These are phyloP conservation scores for Eucera pruinosa DNA, from an alignment of 2,888 invertebrate genomes.

Conservation along the genomic window DNA sequence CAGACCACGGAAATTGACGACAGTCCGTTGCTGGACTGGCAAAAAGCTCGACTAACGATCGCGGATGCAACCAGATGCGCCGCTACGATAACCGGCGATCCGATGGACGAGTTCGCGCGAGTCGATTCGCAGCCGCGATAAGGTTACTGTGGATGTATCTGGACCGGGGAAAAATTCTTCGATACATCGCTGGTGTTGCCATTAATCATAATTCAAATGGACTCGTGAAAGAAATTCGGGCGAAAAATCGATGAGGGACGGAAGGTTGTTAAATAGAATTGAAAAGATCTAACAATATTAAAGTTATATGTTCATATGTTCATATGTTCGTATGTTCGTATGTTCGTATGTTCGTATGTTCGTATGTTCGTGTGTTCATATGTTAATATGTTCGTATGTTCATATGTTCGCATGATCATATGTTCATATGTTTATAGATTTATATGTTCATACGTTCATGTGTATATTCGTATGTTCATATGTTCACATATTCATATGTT, in stretches of 20 bases:
- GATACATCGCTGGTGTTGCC: conserved; percentile 24
- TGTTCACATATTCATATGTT: no score
- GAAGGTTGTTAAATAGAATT: no score
- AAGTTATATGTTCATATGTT: no score
- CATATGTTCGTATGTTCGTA: no score
- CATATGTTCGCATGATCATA: no score
- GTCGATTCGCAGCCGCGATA: conserved; percentile 35
- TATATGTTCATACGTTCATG: no score
- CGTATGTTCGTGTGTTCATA: no score
- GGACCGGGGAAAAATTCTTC: conserved; percentile 20
- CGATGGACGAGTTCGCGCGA: conserved; percentile 20
- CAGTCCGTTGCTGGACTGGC: conserved; percentile 1
- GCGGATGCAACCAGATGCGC: conserved; percentile 36
- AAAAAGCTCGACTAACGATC: conserved; percentile 46
- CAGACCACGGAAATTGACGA: conserved; percentile 57
- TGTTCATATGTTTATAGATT: no score
- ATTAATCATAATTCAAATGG: conserved; percentile 62
- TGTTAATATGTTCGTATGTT: no score
- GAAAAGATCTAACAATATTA: no score
- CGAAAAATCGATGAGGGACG: conserved; percentile 14
- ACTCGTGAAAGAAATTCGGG: conserved; percentile 47
- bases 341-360: no score
- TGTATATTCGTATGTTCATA: no score
- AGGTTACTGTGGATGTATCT: conserved; percentile 27
- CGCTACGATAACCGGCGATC: conserved; percentile 34